Evolutionary conservation across 2,888 invertebrate species (phyloP), one percentile per base, ranked within the genome.

Genomic region (Ephialtes manifestator): DNA sequence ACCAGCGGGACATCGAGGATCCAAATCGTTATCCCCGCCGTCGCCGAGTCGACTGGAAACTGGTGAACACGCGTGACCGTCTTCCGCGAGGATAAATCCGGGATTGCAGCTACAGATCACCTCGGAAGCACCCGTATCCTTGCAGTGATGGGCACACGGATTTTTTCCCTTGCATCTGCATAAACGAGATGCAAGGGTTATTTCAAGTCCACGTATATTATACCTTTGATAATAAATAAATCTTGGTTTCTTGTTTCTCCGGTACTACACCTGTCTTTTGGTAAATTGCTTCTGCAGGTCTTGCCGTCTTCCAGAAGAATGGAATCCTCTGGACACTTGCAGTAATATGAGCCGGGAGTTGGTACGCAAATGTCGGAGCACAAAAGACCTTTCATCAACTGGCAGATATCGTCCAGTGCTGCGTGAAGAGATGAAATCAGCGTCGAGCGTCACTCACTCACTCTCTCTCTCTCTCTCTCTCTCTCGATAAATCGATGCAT

Each of bases 291-390:
- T 89, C 95, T 95, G 89, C 97, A 97, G 11, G 97, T 96, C 89
- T 96, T 96, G 1, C 96, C 96, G 92, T 97, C 97, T 31, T 96
- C 94, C 95, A 96, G 96, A 3, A 97, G 94, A 89, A 95, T 95
- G 88, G 95, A 97, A 0, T 97, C 97, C 79, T 96, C 95, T 72
- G 96, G 95, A 91, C 97, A 97, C 87, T 96, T 95, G 90, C 97
- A 97, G 85, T 94, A 95, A 91, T 96, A 97, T 0, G 97, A 97
- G 0, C 96, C 96, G 0, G 95, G 96, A 0, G 96, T 95, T 1
- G 97, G 96, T 31, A 97, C 95, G 91, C 98, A 98, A 89, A 96
- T 96, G 89, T 98, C 97, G 0, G 97, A 96, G 92, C 98, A 98
- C 15, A 97, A 94, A 89, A 95, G 93, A n/a, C 95, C 95, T 91